Base-by-base conservation (phyloP, 2,888 invertebrate species). In the Nomada hirtipes region DNA sequence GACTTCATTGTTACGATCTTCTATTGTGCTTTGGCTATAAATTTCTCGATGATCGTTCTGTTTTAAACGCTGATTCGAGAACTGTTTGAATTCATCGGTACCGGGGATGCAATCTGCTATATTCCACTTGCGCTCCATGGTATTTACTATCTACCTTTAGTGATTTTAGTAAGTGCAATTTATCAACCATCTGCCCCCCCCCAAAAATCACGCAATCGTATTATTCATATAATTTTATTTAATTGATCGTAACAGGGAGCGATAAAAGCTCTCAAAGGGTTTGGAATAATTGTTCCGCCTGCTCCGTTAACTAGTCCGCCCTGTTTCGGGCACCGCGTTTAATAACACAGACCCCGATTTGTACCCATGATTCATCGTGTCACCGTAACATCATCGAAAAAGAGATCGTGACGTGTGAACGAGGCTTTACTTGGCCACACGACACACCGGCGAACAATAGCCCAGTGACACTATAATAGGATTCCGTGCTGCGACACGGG, bases 361-460 rank as follows among this genome's bases (percentile, higher is more conserved):
- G 26, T 9, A 26, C 42, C 26, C 50, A 61, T 13, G 50, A 11
- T 2, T 47, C 53, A 52, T 7, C 47, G 26, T 69, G 69, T 52
- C 79, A 60, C 55, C 53, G 4, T 36, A 47, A 70, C 64, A 20
- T 13, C 47, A 11, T 11, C 15, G 10, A 20, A 70, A 78, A 79
- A 36, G 71, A 65, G 70, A 79, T 53, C 60, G 64, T 76, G 60
- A 55, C 78, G 79, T 79, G 79, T 71, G 79, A 79, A 79, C 70
- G 65, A 42, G 71, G 61, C 47, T 71, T 50, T 29, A 55, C 26
- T 47, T 44, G 26, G 23, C 29, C 20, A 36, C 20, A 11, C 20
- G 44, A 36, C 59, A 50, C 9, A 26, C 64, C 15, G 20, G 47
- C 11, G 52, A 52, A 67, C 65, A 65, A 65, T 61, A 60, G 44